Conservation (phyloP, 2,113 vertebrate species). For the Osmerus mordax region DNA sequence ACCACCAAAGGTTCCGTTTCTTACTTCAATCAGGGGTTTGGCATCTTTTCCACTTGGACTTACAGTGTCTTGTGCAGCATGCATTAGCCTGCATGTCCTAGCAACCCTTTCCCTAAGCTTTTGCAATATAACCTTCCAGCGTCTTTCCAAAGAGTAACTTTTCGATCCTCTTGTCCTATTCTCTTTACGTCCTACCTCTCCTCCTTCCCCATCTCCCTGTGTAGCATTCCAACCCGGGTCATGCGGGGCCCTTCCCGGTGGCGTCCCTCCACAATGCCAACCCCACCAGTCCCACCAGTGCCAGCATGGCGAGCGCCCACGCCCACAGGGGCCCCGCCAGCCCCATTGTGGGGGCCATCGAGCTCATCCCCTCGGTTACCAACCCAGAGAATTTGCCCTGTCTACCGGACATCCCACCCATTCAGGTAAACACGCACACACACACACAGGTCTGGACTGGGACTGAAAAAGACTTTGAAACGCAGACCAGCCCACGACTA, state of each 20-base stretch:
- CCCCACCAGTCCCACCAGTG: slow-evolving; percentile 93
- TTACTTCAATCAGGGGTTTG: slow-evolving; percentile 73
- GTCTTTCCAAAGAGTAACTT: neutral
- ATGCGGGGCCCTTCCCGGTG: slow-evolving; percentile 94
- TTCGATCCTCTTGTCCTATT: neutral
- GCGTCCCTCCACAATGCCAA: slow-evolving; percentile 88
- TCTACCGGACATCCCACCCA: slow-evolving; percentile 94
- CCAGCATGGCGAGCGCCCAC: slow-evolving; percentile 90
- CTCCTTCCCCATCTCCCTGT: slow-evolving; percentile 33
- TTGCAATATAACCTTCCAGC: slow-evolving; percentile 12
- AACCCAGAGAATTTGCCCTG: slow-evolving; percentile 98
- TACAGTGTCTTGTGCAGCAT: slow-evolving; percentile 67
- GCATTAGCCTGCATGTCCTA: slow-evolving; percentile 37
- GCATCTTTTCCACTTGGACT: slow-evolving; percentile 58
- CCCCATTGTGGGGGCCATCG: slow-evolving; percentile 87
- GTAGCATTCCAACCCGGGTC: slow-evolving; percentile 97
- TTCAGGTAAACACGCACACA: slow-evolving; percentile 79
- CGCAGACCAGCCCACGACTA: too few relatives aligned
- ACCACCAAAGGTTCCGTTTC: slow-evolving; percentile 75
- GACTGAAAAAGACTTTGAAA: neutral
- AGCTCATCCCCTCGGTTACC: slow-evolving; percentile 96
- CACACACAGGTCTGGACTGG: too few relatives aligned
- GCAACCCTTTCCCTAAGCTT: slow-evolving; percentile 19
- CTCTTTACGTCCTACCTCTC: neutral
- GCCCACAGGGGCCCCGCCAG: slow-evolving; percentile 88